Evolutionary conservation across 2,888 invertebrate species (phyloP).

Genomic region (Hypolimnas misippus): DNA sequence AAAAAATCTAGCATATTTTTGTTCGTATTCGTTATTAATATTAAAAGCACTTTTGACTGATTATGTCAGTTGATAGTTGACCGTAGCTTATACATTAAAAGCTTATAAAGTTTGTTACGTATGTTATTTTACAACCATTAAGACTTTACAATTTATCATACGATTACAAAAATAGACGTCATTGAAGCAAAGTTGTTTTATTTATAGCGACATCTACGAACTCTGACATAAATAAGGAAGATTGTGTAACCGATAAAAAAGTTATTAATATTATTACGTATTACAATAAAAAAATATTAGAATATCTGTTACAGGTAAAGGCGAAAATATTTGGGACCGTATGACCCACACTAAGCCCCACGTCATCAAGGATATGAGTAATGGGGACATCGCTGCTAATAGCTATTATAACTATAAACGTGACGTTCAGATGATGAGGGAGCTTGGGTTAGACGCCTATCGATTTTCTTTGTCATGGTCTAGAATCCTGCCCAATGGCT

Average conservation of each 20-base stretch:
- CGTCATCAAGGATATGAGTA: slow-evolving; percentile 57
- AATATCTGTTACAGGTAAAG: slow-evolving; percentile 57
- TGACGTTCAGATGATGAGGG: slow-evolving; percentile 74
- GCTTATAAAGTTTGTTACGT: not conserved
- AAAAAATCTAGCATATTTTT: no score
- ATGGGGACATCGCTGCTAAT: slow-evolving; percentile 85
- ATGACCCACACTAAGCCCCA: slow-evolving; percentile 58
- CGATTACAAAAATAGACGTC: not conserved
- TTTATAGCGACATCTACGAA: not conserved
- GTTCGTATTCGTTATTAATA: no score
- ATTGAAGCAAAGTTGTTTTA: not conserved
- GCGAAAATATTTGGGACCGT: slow-evolving; percentile 65
- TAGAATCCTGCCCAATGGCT: slow-evolving; percentile 84
- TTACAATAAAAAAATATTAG: not conserved
- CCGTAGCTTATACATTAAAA: no score
- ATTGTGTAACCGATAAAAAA: not conserved
- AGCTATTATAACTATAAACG: slow-evolving; percentile 85
- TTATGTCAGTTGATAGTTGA: no score
- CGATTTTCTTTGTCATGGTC: slow-evolving; percentile 86
- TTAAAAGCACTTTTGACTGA: no score
- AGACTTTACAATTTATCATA: not conserved
- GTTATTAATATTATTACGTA: not conserved
- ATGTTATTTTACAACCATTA: not conserved
- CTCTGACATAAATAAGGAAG: not conserved
- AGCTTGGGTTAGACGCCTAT: slow-evolving; percentile 74